A percentile compares a stretch with the other conserved stretches of the same genome.
These are phyloP conservation scores for Malurus elegans DNA, from an alignment of 2,113 vertebrate species.

Conservation along the genomic window DNA sequence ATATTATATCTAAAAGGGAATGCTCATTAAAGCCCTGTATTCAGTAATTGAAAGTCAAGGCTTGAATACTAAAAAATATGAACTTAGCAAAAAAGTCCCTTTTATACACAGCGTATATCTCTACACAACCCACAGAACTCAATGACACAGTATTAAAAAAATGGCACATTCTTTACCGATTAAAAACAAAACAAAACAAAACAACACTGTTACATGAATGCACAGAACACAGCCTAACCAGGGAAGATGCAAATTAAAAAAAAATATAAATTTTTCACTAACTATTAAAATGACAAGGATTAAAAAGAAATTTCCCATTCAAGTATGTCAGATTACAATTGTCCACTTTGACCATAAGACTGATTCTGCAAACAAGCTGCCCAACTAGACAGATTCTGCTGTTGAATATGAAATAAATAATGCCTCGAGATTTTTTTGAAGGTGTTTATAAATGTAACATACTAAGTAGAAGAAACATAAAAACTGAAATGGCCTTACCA, in stretches of 20 bases:
- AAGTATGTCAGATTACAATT: fast-evolving
- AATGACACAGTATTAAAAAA: not conserved
- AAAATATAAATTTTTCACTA: not conserved
- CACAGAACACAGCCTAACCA: not conserved
- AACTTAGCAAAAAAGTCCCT: not conserved
- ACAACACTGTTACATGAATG: not conserved
- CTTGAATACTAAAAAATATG: not conserved
- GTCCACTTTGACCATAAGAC: not conserved
- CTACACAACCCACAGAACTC: not conserved
- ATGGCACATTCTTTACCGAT: not conserved
- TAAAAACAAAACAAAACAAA: not conserved
- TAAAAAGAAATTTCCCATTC: not conserved
- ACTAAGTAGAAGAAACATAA: not conserved
- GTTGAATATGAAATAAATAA: not conserved
- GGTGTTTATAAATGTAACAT: not conserved
- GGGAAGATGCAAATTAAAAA: not conserved
- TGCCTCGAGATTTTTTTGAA: not conserved
- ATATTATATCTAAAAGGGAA: not conserved
- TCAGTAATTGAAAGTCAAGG: not conserved
- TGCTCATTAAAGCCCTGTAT: not conserved
- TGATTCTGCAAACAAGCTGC: not conserved
- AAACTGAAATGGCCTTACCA: not conserved
- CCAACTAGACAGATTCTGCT: not conserved
- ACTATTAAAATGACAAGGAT: not conserved
- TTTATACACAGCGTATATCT: not conserved